Base-by-base conservation (phyloP, 2,797 vertebrate genomes). In the Oceanodroma leucorhoa region DNA sequence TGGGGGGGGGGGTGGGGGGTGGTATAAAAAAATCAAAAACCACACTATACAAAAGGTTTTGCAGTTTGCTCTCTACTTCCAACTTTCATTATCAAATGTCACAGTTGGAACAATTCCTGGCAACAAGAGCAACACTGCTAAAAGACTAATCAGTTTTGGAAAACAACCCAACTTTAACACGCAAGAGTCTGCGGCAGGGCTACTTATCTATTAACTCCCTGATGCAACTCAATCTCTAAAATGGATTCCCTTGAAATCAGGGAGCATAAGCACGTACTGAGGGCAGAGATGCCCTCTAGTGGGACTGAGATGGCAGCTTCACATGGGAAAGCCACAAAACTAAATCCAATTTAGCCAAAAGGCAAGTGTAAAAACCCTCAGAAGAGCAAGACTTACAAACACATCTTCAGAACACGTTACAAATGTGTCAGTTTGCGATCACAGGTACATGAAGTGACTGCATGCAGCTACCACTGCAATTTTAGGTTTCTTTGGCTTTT, bases 241-340 rank as follows among this genome's bases (percentile, higher is more conserved):
- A 94, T 82, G 71, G 78, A 87, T 78, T 72, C 77, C 54, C 61
- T 58, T 20, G 32, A 40, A 86, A 73, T 24, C 32, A 6, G 55
- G 69, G 61, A 87, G 78, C 46, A 5, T 0, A 38, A 38, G 67
- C 62, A 61, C 2, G 1, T 60, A 27, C 14, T 8, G 67, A 85
- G 84, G 73, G 71, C 66, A 14, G 32, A 85, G 67, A n/a, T 73
- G 95, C 96, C 93, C 89, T 54, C 96, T 96, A 95, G 95, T 38
- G 96, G 91, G 75, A 61, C 57, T 50, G 24, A 29, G 34, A 15
- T 1, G 10, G 41, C 58, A 87, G 55, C 19, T 38, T 57, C 66
- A 32, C 36, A 7, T 2, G 10, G 15, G 30, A 53, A 10, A 87
- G 57, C 30, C 43, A 64, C 29, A 29, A 34, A 81, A 48, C 19